Evolutionary conservation across 1,140 invertebrate species (phyloP), one percentile per base, ranked within the genome.

Genomic region (Tenebrio molitor): DNA sequence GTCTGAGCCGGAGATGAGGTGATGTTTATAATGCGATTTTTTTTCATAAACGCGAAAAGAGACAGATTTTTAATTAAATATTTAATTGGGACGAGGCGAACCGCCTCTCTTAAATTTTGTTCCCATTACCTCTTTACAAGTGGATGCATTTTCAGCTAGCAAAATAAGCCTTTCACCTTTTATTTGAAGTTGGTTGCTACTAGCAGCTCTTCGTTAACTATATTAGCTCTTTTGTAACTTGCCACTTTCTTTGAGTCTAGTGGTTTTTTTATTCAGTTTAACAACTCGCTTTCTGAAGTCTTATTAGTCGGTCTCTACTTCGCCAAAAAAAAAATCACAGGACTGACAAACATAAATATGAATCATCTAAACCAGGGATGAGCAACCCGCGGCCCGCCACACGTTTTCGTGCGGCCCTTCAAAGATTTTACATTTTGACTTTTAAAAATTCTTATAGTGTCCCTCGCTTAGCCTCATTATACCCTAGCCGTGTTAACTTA

Each of bases 21-120:
- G 50, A 58, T 58, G 50, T 21, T 58, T 58, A 58, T 58, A 58
- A 58, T 58, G 23, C 50, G 50, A 58, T n/a, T n/a, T 58, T 58
- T 58, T 29, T 53, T 29, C 3, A 29, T 6, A 21, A 25, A 58
- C 12, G 50, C n/a, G 50, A 2, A 29, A 58, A 25, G 23, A 33
- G 23, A 58, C 23, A 29, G 23, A n/a, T 10, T 29, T 58, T 58
- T 58, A 58, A 58, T 58, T 58, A 58, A 58, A 58, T 58, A 58
- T 58, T 58, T 58, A 58, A 58, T 50, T 50, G n/a, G 16, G 4
- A 23, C 44, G 5, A 23, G 10, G 17, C 10, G 14, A 2, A 6
- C 14, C 44, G 16, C 44, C 8, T 50, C 17, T 50, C 44, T 50
- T 50, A 50, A 50, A 50, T 50, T 50, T 8, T n/a, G 44, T 50